Evolutionary conservation across 1,140 invertebrate species (phyloP).

Genomic region (Pemphigus obesinymphae): DNA sequence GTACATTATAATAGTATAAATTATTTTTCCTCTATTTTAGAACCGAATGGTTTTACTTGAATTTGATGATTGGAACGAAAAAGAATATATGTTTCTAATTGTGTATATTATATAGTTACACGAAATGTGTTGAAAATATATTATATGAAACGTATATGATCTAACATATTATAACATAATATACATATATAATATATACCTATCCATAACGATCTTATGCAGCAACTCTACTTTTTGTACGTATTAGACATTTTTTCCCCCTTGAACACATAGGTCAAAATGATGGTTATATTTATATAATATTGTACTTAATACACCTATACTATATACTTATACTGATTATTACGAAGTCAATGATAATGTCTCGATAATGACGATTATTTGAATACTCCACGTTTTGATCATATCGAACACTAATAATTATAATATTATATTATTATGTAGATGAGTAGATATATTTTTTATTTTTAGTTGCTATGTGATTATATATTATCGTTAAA

Average conservation of each 20-base stretch:
- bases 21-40: neutral
- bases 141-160: too few species aligned
- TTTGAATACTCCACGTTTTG: conserved; percentile 13
- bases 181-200: neutral
- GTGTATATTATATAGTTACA: neutral
- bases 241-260: neutral
- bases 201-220: neutral
- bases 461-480: neutral
- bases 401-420: conserved; percentile 22
- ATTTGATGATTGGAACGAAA: neutral
- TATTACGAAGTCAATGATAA: neutral
- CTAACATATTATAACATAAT: neutral
- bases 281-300: neutral
- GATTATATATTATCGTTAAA: neutral
- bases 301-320: too few species aligned
- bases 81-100: neutral
- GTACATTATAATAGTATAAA: neutral
- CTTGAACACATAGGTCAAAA: conserved; percentile 5
- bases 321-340: neutral
- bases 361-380: neutral
- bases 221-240: neutral
- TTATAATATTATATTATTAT: neutral
- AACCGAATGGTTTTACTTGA: neutral
- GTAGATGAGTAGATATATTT: too few species aligned
- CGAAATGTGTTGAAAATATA: neutral